Percentiles rank a stretch among this genome's conserved stretches.
Conservation (phyloP, 2,797 vertebrate genomes). For the Ctenopoma kingsleyae region DNA sequence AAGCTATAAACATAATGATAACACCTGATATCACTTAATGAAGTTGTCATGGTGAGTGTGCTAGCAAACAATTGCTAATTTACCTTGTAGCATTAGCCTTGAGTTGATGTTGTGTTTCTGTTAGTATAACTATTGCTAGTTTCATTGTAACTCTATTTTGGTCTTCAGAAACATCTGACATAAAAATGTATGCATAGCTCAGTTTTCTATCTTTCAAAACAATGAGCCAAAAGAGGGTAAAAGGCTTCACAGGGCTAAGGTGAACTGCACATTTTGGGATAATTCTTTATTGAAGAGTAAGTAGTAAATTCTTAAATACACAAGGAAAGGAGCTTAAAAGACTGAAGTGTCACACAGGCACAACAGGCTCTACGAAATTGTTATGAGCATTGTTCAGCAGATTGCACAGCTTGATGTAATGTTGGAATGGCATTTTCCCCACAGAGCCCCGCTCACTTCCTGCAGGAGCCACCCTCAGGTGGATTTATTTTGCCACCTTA, state of each 20-base stretch:
- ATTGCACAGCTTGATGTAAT: slow-evolving; percentile 65
- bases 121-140: no score
- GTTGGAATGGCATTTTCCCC: slow-evolving; percentile 58
- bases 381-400: slow-evolving; percentile 66
- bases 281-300: not conserved
- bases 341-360: slow-evolving; percentile 37
- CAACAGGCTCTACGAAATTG: not conserved
- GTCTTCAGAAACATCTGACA: no score
- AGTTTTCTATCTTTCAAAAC: no score
- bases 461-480: slow-evolving; percentile 61
- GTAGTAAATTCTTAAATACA: slow-evolving; percentile 10
- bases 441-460: slow-evolving; percentile 23
- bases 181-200: no score
- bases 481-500: slow-evolving; percentile 57
- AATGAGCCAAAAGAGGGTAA: not conserved
- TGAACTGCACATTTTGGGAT: not conserved
- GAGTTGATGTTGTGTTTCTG: no score
- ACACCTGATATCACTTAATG: no score
- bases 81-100: no score
- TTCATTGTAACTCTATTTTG: no score
- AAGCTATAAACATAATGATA: no score
- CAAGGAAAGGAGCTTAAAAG: not conserved
- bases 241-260: no score
- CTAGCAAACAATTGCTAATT: no score
- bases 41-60: no score